Evolutionary conservation across 2,113 vertebrate genomes (phyloP).

Genomic region (Limnothrissa miodon): DNA sequence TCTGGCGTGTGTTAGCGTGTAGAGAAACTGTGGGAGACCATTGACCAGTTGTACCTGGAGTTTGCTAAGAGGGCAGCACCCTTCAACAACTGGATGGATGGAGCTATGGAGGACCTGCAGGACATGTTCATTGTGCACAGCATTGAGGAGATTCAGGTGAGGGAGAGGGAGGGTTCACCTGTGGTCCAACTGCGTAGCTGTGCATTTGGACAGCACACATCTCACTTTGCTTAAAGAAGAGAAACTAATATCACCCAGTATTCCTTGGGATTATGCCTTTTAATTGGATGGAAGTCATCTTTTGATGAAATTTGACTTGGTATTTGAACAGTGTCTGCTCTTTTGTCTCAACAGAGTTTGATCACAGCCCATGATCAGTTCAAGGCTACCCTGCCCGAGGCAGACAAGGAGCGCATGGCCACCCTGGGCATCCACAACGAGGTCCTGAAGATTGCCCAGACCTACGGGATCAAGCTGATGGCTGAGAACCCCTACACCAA

Average conservation of each 20-base stretch:
- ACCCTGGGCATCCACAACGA: slow-evolving; percentile 86
- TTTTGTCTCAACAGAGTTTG: slow-evolving; percentile 67
- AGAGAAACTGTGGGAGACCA: slow-evolving; percentile 84
- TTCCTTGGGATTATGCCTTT: not conserved
- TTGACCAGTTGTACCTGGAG: slow-evolving; percentile 83
- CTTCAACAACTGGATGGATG: slow-evolving; percentile 88
- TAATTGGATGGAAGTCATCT: not conserved
- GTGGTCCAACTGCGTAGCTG: not conserved
- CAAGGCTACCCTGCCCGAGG: slow-evolving; percentile 86
- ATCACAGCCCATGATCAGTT: slow-evolving; percentile 90
- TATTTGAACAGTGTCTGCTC: no score
- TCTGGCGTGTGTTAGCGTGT: slow-evolving; percentile 65
- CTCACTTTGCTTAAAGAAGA: not conserved
- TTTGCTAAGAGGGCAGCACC: slow-evolving; percentile 83
- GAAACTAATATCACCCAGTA: not conserved
- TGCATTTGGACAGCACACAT: not conserved
- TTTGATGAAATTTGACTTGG: no score
- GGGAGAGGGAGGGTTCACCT: not conserved
- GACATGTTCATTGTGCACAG: slow-evolving; percentile 88
- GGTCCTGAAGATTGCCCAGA: slow-evolving; percentile 90
- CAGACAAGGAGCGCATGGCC: slow-evolving; percentile 85
- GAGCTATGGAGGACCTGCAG: slow-evolving; percentile 82
- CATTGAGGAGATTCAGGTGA: slow-evolving; percentile 83
- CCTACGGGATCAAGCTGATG: slow-evolving; percentile 81
- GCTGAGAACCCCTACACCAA: slow-evolving; percentile 83